Percentiles rank a stretch among this genome's conserved stretches.
These are phyloP conservation scores for Tragelaphus scriptus DNA, from an alignment of 2,113 vertebrate genomes.

Conservation along the genomic window DNA sequence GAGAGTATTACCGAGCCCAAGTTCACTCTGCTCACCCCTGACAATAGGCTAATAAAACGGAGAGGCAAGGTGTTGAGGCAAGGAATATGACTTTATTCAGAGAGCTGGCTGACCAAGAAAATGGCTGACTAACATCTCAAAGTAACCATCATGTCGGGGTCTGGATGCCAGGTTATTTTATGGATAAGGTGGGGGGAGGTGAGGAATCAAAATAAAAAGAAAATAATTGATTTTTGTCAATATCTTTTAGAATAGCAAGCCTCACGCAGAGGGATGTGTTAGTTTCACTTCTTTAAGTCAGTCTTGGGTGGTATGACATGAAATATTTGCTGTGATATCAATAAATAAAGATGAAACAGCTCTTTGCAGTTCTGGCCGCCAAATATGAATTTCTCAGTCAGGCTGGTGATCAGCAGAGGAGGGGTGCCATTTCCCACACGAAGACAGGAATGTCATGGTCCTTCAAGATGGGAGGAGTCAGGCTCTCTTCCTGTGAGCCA, in stretches of 20 bases:
- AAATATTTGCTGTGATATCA: neutral
- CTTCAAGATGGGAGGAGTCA: neutral
- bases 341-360: neutral
- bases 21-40: neutral
- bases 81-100: neutral
- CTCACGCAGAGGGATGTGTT: neutral
- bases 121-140: neutral
- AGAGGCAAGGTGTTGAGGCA: neutral
- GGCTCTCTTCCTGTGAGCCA: neutral
- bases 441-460: neutral
- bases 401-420: neutral
- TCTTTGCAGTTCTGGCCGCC: neutral
- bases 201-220: neutral
- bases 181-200: neutral
- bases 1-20: neutral
- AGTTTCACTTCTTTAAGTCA: neutral
- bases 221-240: fast-evolving
- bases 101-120: neutral
- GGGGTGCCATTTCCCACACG: neutral
- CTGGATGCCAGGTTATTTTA: neutral
- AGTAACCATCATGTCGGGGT: neutral
- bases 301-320: neutral
- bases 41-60: neutral
- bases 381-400: neutral
- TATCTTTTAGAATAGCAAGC: neutral